Evolutionary conservation across 2,113 vertebrate species (phyloP).

Genomic region (Excalfactoria chinensis): DNA sequence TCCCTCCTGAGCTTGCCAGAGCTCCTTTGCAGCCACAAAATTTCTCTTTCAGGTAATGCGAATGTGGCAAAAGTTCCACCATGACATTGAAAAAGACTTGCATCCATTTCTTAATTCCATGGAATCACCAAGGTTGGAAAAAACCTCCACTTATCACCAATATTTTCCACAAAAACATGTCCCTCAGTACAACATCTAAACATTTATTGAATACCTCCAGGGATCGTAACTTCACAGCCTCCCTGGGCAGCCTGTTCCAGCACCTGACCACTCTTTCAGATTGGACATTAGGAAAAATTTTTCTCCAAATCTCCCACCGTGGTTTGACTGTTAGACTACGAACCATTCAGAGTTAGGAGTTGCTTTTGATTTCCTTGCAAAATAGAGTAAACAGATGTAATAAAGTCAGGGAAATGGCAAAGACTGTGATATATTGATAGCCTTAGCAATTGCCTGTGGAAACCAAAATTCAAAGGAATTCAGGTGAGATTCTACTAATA

Average conservation of each 20-base stretch:
- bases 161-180: too few species aligned
- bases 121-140: too few species aligned
- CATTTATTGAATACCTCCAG: too few species aligned
- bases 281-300: too few species aligned
- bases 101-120: not conserved
- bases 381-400: not conserved
- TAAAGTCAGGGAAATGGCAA: conserved; percentile 1
- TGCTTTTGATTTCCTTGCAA: not conserved
- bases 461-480: not conserved
- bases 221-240: too few species aligned
- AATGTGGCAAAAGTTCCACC: not conserved
- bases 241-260: too few species aligned
- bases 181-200: too few species aligned
- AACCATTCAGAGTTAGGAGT: not conserved
- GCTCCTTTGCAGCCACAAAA: not conserved
- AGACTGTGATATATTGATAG: not conserved
- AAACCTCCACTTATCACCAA: too few species aligned
- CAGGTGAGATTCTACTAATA: not conserved
- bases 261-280: too few species aligned
- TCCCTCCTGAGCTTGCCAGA: not conserved
- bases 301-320: not conserved
- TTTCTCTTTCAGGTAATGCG: not conserved
- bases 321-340: not conserved
- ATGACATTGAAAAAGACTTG: not conserved
- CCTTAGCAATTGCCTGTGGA: not conserved